These are phyloP conservation scores for Gallinago undulata DNA, from an alignment of 2,113 vertebrate genomes.

Conservation along the genomic window DNA sequence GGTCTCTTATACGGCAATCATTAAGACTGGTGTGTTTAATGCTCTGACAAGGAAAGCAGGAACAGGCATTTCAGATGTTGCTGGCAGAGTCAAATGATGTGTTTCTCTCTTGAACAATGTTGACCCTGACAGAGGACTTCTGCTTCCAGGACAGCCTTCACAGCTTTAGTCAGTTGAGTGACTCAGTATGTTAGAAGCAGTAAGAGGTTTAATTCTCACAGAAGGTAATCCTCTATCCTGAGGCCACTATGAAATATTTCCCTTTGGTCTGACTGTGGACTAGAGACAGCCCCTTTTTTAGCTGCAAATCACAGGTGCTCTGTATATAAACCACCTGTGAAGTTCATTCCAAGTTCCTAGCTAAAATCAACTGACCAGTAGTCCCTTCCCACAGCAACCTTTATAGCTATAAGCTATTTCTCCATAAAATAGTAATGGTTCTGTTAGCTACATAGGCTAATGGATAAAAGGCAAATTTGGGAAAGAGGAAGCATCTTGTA, in stretches of 20 bases:
- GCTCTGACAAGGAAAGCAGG: not conserved
- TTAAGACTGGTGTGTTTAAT: not conserved
- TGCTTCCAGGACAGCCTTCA: not conserved
- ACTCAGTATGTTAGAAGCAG: not conserved
- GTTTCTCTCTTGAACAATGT: not conserved
- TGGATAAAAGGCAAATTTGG: not conserved
- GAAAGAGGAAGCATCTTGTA: not conserved
- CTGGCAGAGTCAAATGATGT: not conserved
- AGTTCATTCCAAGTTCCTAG: not conserved
- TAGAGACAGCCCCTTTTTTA: not conserved
- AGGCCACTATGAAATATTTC: not conserved
- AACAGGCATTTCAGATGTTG: not conserved
- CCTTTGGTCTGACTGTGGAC: not conserved
- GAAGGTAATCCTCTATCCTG: not conserved
- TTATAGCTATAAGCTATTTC: not conserved
- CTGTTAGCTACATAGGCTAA: not conserved
- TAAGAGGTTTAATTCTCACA: not conserved
- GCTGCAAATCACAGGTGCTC: not conserved
- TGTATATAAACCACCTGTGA: not conserved
- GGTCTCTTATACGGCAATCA: not conserved
- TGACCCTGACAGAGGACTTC: not conserved
- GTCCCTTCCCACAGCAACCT: accelerated
- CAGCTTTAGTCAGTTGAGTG: not conserved
- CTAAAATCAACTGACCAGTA: not conserved
- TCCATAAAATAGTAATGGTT: not conserved